A percentile compares a stretch with the other conserved stretches of the same genome.
These are phyloP conservation scores for Heliconius ismenius DNA, from an alignment of 2,888 invertebrate genomes.

Conservation along the genomic window DNA sequence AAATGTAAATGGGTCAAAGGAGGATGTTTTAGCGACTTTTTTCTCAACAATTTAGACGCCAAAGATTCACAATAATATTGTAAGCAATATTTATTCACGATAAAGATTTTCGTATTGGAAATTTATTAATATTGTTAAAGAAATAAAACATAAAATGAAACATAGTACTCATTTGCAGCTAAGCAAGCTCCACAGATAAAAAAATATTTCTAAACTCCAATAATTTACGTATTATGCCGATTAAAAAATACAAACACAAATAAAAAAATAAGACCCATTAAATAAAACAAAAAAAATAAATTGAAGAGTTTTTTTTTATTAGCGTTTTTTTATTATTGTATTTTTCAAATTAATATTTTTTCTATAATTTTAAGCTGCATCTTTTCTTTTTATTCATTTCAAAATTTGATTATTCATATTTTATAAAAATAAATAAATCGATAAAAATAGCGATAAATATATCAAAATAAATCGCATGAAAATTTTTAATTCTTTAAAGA, in stretches of 20 bases:
- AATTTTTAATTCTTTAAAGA: background rate
- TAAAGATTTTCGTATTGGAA: conserved; percentile 3
- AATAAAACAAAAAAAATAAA: background rate
- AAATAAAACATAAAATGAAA: conserved; percentile 40
- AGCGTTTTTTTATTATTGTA: too few species aligned
- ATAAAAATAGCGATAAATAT: background rate
- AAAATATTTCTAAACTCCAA: background rate
- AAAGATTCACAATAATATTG: conserved; percentile 21
- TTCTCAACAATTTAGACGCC: background rate
- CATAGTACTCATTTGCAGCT: conserved; percentile 37
- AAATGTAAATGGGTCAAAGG: conserved; percentile 32
- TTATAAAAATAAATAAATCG: background rate
- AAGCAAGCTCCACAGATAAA: conserved; percentile 39
- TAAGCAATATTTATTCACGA: conserved; percentile 29
- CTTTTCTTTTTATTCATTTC: background rate
- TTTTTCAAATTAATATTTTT: background rate
- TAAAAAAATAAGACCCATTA: background rate
- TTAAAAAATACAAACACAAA: background rate
- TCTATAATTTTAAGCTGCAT: background rate
- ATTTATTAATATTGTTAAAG: conserved; percentile 33
- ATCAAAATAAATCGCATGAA: background rate
- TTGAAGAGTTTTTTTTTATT: too few species aligned
- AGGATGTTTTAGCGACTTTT: conserved; percentile 2
- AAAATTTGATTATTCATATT: background rate
- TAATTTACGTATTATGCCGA: background rate